A percentile compares a stretch with the other conserved stretches of the same genome.
phyloP scores from a whole-genome alignment of 2,888 invertebrate genomes.

The Malthinus seriepunctatus region DNA sequence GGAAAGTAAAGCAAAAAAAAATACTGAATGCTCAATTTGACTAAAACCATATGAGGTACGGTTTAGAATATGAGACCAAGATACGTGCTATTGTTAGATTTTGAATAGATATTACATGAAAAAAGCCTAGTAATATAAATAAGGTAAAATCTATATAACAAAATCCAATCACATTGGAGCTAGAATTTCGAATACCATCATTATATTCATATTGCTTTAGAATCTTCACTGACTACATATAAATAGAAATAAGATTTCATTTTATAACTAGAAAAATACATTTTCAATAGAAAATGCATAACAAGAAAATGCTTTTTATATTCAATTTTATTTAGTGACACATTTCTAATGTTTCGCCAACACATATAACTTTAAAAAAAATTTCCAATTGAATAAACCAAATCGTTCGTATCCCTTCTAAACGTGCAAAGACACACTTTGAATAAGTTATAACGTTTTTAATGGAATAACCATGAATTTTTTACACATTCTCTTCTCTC shows the following conservation, averaged over 20 bases:
- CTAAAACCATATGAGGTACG: constrained; percentile 31
- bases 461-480: constrained; percentile 41
- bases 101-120: constrained; percentile 17
- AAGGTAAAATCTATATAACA: constrained; percentile 24
- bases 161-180: constrained; percentile 28
- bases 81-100: constrained; percentile 19
- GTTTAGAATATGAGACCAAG: constrained; percentile 14
- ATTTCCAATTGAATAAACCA: constrained; percentile 37
- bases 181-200: constrained; percentile 24
- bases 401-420: constrained; percentile 27
- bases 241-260: constrained; percentile 12
- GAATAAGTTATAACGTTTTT: constrained; percentile 40
- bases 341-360: neutral
- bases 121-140: constrained; percentile 16
- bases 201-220: constrained; percentile 18
- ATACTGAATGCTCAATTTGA: constrained; percentile 29
- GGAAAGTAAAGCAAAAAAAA: constrained; percentile 4
- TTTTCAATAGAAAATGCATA: constrained; percentile 11
- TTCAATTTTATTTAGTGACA: neutral
- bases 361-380: constrained; percentile 10
- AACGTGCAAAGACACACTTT: constrained; percentile 23
- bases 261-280: constrained; percentile 15
- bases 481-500: constrained; percentile 28
- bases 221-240: constrained; percentile 10
- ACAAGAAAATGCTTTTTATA: constrained; percentile 10